Percentiles rank a stretch among this genome's conserved stretches.
Conservation (phyloP, 1,140 invertebrate species). For the Diploscapter pachys region DNA sequence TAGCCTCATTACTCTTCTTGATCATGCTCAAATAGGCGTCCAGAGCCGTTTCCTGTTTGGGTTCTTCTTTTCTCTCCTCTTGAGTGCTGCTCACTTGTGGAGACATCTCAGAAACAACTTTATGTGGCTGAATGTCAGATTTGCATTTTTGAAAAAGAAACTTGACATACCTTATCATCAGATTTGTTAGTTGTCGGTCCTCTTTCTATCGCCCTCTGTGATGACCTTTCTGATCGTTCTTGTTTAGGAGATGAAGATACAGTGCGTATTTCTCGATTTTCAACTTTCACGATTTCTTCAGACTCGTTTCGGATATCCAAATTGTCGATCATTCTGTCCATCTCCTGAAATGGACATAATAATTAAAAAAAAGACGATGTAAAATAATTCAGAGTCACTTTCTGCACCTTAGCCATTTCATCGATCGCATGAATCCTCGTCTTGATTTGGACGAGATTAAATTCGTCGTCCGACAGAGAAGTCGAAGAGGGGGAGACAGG, state of each 20-base stretch:
- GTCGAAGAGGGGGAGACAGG: conserved; percentile 1
- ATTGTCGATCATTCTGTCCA: background rate
- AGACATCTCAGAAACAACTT: no score
- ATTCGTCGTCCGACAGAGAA: conserved; percentile 12
- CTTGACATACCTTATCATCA: no score
- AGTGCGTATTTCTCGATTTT: conserved; percentile 2
- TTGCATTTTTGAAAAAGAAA: no score
- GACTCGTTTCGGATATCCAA: conserved; percentile 4
- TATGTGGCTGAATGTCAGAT: no score
- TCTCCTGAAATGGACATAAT: background rate
- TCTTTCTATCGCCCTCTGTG: no score
- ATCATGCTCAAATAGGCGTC: no score
- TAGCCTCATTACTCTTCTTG: no score
- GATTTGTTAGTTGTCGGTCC: no score
- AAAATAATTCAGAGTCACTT: conserved; percentile 12
- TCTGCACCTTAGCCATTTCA: conserved; percentile 16
- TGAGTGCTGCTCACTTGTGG: no score
- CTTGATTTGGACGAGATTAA: conserved; percentile 12
- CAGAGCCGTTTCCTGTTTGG: no score
- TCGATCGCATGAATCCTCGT: conserved; percentile 13
- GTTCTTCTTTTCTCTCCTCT: no score
- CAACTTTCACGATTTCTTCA: conserved; percentile 3
- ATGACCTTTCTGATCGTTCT: no score
- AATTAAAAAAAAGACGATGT: background rate
- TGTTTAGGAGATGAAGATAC: conserved; percentile 15